phyloP scores from a whole-genome alignment of 2,888 invertebrate species.

The Temnothorax unifasciatus region DNA sequence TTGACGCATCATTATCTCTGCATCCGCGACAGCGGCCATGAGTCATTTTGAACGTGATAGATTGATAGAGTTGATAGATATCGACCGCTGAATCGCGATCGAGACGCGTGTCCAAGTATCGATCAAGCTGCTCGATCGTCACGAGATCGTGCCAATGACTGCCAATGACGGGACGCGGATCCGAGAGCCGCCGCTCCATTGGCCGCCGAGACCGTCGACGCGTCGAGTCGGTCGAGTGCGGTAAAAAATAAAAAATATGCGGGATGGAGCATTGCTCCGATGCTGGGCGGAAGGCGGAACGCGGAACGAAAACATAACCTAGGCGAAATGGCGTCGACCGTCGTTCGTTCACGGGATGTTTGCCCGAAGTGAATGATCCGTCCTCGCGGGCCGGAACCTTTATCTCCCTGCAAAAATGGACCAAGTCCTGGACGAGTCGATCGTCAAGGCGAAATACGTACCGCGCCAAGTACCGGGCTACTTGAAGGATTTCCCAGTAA shows the following conservation, averaged over 20 bases:
- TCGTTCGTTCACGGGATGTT: slow-evolving; percentile 35
- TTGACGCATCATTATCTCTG: not conserved
- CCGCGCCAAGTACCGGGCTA: slow-evolving; percentile 76
- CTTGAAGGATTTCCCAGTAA: slow-evolving; percentile 81
- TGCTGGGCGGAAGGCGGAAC: no score
- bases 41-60: slow-evolving; percentile 23
- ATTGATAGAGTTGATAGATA: not conserved
- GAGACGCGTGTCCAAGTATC: slow-evolving; percentile 11
- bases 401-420: slow-evolving; percentile 73
- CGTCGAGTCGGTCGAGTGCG: not conserved
- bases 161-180: no score
- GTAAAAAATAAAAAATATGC: slow-evolving; percentile 31
- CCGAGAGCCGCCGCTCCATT: no score
- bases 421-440: slow-evolving; percentile 78
- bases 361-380: slow-evolving; percentile 27
- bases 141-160: slow-evolving; percentile 1
- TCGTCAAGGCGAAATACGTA: slow-evolving; percentile 76
- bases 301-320: slow-evolving; percentile 73
- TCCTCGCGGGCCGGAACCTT: slow-evolving; percentile 9
- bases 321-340: slow-evolving; percentile 67
- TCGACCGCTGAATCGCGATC: not conserved
- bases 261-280: not conserved
- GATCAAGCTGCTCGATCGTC: not conserved
- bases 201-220: no score
- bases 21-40: not conserved